phyloP scores from a whole-genome alignment of 2,113 vertebrate species.

The Ptyas mucosa region DNA sequence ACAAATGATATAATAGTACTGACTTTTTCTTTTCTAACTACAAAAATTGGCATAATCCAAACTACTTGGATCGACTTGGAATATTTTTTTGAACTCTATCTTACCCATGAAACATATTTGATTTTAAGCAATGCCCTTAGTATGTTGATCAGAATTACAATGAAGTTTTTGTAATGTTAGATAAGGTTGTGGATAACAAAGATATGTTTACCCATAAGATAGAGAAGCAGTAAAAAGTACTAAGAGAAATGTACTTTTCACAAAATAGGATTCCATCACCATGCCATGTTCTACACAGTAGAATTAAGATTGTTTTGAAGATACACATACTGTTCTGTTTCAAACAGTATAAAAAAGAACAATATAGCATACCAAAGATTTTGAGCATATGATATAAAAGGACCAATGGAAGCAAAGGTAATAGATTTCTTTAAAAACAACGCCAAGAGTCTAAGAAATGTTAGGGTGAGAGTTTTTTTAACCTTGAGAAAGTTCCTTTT shows the following conservation, averaged over 20 bases:
- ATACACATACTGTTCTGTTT: slow-evolving; percentile 26
- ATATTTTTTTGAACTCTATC: neutral
- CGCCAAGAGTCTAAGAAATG: neutral
- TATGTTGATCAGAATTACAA: neutral
- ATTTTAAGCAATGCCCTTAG: neutral
- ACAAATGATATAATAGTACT: neutral
- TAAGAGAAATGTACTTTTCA: neutral
- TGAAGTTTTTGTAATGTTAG: neutral
- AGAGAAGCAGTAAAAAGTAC: neutral
- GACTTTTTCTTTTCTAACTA: too few relatives aligned
- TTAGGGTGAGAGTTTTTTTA: neutral
- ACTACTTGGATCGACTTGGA: neutral
- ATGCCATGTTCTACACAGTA: neutral
- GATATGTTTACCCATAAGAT: neutral
- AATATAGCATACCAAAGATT: neutral
- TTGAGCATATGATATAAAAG: neutral
- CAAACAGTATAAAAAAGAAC: slow-evolving; percentile 11
- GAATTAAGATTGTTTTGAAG: slow-evolving; percentile 1
- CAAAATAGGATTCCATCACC: slow-evolving; percentile 4
- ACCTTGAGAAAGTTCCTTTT: neutral
- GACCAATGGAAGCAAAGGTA: slow-evolving; percentile 7
- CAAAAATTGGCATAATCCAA: neutral
- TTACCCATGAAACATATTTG: neutral
- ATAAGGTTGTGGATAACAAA: neutral
- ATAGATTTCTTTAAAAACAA: neutral